phyloP scores from a whole-genome alignment of 2,113 vertebrate species.

The Epinephelus moara region DNA sequence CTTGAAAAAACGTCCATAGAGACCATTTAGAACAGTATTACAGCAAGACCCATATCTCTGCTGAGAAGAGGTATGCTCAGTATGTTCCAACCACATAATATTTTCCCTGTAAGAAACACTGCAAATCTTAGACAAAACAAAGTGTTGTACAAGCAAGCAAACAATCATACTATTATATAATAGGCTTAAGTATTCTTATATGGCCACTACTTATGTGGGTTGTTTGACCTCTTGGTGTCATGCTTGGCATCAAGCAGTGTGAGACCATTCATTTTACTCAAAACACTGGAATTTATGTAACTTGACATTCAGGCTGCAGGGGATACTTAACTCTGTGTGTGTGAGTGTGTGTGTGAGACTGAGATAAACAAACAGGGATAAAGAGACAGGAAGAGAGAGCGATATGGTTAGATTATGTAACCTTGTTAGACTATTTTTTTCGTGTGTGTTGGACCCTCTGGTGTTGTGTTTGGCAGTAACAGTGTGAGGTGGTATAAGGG shows the following conservation, averaged over 20 bases:
- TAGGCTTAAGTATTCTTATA: neutral
- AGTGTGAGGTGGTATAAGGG: conserved; percentile 34
- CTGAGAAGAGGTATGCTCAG: neutral
- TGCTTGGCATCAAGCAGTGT: neutral
- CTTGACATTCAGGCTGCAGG: conserved; percentile 42
- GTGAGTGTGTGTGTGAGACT: conserved; percentile 1
- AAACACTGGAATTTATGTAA: conserved; percentile 47
- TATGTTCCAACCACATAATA: neutral
- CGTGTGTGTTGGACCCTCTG: conserved; percentile 25
- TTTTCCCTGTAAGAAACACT: neutral
- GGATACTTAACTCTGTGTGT: conserved; percentile 25
- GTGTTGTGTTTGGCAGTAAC: conserved; percentile 49
- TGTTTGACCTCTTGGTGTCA: conserved; percentile 12
- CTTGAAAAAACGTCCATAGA: neutral
- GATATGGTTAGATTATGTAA: conserved; percentile 45
- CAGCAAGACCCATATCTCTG: neutral
- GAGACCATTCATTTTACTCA: conserved; percentile 45
- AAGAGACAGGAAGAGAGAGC: conserved; percentile 17
- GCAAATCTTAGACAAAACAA: neutral
- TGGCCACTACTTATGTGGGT: neutral
- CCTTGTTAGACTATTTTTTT: conserved; percentile 33
- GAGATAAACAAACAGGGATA: conserved; percentile 21
- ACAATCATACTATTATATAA: neutral
- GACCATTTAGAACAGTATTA: neutral
- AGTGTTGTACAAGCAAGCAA: neutral